Base-by-base conservation (phyloP, 1,140 invertebrate genomes). In the Phthorimaea operculella region DNA sequence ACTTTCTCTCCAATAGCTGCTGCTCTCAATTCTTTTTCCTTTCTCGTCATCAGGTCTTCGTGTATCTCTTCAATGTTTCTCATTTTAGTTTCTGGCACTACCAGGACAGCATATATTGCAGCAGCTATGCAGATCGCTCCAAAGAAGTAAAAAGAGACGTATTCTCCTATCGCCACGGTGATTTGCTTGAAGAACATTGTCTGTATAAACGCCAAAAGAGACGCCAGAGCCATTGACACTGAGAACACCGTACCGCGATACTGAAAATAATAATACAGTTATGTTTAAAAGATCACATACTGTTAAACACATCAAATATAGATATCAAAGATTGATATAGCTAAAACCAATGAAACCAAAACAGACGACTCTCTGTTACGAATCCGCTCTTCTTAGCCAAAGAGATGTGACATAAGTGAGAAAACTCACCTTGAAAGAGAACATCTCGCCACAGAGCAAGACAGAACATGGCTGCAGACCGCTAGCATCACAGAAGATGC, bases 401-500 rank as follows among this genome's bases (percentile, higher is more conserved):
- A n/a, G n/a, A n/a, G n/a, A n/a, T n/a, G n/a, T n/a, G n/a, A 28
- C 21, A 6, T 28, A 6, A 28, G 6, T 28, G 6, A 28, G 6
- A 28, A 6, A 28, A 6, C 21, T 28, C 54, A 84, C 81, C 69
- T 83, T 78, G 54, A 72, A 83, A 10, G 81, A 82, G 59, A 84
- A 81, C 49, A 84, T 77, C 54, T 84, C 81, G 14, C 72, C 72
- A 18, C 65, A 65, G 4, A 84, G 49, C 0, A 84, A 64, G 11
- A 84, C 54, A 7, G 76, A 75, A n/a, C 81, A 58, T 0, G 79
- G 76, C 45, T 72, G 70, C 9, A 83, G 54, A 1, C 81, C 81
- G 6, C 70, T 67, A 0, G 78, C 59, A 52, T 84, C 81, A 42
- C 78, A 83, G 59, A 84, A 81, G 45, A 84, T 83, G 52, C 74